Percentiles rank a stretch among this genome's conserved stretches.
Conservation (phyloP, 2,797 vertebrate species). For the Leptoclinus maculatus region DNA sequence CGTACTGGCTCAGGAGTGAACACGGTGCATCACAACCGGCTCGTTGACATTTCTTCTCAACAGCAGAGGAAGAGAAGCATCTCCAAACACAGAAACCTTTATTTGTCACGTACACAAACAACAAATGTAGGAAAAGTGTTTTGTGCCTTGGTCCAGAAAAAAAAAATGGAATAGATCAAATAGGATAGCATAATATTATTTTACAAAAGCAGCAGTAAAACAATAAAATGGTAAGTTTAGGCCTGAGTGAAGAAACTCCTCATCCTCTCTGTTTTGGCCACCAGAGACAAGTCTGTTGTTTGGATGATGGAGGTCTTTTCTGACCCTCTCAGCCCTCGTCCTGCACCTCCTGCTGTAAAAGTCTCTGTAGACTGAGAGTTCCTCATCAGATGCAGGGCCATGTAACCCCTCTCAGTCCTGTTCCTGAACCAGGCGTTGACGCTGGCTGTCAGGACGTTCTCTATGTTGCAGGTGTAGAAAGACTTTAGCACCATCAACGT, state of each 20-base stretch:
- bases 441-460: neutral
- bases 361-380: no score
- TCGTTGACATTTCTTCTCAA: neutral
- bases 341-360: neutral
- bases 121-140: neutral
- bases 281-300: neutral
- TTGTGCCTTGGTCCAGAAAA: neutral
- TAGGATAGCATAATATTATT: neutral
- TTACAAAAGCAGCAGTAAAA: neutral
- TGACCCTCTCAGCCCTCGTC: neutral
- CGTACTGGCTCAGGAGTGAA: neutral
- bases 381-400: neutral
- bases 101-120: neutral
- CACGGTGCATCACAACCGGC: neutral
- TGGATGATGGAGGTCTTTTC: neutral
- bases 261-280: conserved; percentile 1
- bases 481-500: neutral
- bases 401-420: neutral
- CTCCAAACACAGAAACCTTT: neutral
- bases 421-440: neutral
- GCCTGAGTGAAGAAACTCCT: neutral
- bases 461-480: neutral
- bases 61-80: neutral
- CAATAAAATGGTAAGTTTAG: neutral
- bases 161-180: neutral